Conservation (phyloP, 2,888 invertebrate genomes). For the Pristionchus entomophagus region DNA sequence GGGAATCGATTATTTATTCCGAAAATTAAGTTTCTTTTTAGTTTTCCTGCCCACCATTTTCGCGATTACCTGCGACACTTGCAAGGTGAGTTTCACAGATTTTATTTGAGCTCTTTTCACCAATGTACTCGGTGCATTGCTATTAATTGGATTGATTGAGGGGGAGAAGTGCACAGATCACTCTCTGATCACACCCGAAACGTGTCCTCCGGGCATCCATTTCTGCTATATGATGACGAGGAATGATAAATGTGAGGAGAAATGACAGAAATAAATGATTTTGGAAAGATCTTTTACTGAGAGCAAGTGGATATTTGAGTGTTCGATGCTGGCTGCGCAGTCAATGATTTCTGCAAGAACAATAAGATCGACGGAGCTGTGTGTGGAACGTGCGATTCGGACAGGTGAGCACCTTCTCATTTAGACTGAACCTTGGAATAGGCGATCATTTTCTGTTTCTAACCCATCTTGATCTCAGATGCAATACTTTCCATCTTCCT, state of each 20-base stretch:
- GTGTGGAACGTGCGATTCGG: slow-evolving; percentile 28
- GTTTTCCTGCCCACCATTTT: neutral
- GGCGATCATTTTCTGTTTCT: neutral
- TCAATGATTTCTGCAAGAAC: neutral
- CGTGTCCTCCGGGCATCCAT: neutral
- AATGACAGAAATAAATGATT: no score
- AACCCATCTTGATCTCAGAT: neutral
- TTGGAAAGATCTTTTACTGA: no score
- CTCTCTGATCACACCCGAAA: neutral
- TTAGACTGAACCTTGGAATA: neutral
- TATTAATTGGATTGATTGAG: neutral
- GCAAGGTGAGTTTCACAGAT: neutral
- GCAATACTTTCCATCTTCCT: slow-evolving; percentile 14
- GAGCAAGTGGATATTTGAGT: no score
- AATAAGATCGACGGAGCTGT: slow-evolving; percentile 4
- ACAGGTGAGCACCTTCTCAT: neutral
- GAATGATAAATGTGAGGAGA: slow-evolving; percentile 14
- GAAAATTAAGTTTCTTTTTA: neutral
- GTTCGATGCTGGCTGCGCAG: slow-evolving; percentile 31
- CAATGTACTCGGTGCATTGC: no score
- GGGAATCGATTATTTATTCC: neutral
- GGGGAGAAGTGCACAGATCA: slow-evolving; percentile 8
- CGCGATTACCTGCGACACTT: slow-evolving; percentile 25
- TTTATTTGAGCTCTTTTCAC: neutral
- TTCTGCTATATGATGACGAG: slow-evolving; percentile 15